Evolutionary conservation across 2,888 invertebrate species (phyloP), one percentile per base, ranked within the genome.

Genomic region (Tenthredo distinguenda): DNA sequence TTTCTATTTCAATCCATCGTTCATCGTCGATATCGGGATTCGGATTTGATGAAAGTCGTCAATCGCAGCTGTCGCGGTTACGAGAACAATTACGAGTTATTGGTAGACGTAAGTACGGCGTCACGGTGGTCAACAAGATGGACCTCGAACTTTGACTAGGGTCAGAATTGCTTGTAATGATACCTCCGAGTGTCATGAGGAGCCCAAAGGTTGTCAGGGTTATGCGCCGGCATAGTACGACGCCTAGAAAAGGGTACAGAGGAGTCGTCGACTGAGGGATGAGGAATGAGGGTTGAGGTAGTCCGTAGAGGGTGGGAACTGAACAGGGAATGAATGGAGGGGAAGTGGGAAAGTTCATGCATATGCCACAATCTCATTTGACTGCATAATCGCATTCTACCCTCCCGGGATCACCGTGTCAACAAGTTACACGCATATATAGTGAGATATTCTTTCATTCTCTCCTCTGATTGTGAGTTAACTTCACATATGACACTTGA

Each of bases 351-450:
- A 88, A 88, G 87, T 88, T 93, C 93, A 93, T 93, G 92, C 93
- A 93, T 93, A 93, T 93, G 93, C 92, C 92, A 93, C 91, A 92
- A 92, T 93, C 93, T 93, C 93, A 93, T 93, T 93, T 93, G 93
- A 93, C 93, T 93, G 91, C 92, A 91, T 93, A 93, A 93, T 93
- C 92, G 91, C 90, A 91, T 92, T 91, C 90, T 87, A 89, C 88
- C 90, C 92, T 90, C 87, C 82, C 86, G 92, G 77, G 91, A 91
- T 91, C 90, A 88, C 88, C 90, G 90, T 92, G 92, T 93, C 93
- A 93, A 93, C 92, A 93, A 93, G 92, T 93, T 92, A 91, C 91
- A 90, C 71, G 37, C 83, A 65, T 68, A 68, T 81, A 62, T 50
- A 62, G 37, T 55, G 21, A 62, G 21, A 62, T 62, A 81, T 68